Evolutionary conservation across 2,888 invertebrate genomes (phyloP).

Genomic region (Drosophila incognita): DNA sequence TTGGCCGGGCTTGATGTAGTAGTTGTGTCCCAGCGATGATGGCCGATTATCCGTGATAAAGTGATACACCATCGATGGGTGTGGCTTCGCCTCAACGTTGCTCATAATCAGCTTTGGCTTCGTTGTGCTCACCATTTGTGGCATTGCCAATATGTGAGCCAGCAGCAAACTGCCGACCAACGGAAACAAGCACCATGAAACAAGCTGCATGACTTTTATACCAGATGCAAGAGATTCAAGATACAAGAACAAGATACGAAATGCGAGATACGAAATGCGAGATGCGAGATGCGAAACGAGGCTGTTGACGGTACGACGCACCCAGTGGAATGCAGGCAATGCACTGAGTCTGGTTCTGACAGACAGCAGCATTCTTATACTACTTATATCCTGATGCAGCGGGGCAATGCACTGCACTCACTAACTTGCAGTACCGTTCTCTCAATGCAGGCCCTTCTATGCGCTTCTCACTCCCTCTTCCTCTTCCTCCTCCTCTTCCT

Average conservation of each 20-base stretch:
- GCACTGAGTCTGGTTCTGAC: conserved; percentile 23
- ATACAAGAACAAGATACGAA: conserved; percentile 1
- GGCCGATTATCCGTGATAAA: conserved; percentile 78
- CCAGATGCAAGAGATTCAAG: conserved; percentile 4
- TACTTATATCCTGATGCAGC: conserved; percentile 38
- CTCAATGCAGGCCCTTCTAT: conserved; percentile 30
- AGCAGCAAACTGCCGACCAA: conserved; percentile 22
- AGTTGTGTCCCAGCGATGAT: conserved; percentile 68
- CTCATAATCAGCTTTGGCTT: conserved; percentile 36
- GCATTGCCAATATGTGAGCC: conserved; percentile 17
- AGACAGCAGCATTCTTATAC: conserved; percentile 46
- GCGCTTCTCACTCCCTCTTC: conserved; percentile 37
- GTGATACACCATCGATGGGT: conserved; percentile 58
- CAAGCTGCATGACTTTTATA: conserved; percentile 32
- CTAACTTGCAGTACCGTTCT: conserved; percentile 13
- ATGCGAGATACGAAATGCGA: background rate
- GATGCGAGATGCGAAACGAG: background rate
- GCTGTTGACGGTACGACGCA: conserved; percentile 9
- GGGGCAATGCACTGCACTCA: conserved; percentile 38
- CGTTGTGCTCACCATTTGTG: conserved; percentile 22
- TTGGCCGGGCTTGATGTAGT: conserved; percentile 81
- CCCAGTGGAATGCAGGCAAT: conserved; percentile 29
- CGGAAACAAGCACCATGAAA: conserved; percentile 22
- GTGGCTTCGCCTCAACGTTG: conserved; percentile 22
- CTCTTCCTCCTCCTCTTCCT: background rate